phyloP scores from a whole-genome alignment of 2,888 invertebrate species.

The Drosophila eohydei region DNA sequence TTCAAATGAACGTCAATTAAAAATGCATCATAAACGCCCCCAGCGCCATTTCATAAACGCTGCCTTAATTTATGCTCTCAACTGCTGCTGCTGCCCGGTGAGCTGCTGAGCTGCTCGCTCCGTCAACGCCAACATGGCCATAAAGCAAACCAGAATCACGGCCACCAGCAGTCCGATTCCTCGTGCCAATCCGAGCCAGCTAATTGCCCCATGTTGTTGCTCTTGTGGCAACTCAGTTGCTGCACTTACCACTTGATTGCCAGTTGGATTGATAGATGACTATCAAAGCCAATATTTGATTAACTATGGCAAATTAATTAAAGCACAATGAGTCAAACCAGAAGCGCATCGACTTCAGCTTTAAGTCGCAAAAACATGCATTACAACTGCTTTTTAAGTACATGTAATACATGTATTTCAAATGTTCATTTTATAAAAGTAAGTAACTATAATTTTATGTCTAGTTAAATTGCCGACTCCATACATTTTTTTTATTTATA shows the following conservation, averaged over 20 bases:
- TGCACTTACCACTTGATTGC: conserved; percentile 48
- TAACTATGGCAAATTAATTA: conserved; percentile 35
- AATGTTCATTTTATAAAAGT: too few species aligned
- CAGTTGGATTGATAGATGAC: conserved; percentile 52
- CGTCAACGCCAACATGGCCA: conserved; percentile 55
- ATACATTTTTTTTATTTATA: too few species aligned
- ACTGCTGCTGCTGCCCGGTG: conserved; percentile 24
- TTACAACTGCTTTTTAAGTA: too few species aligned
- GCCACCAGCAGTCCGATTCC: conserved; percentile 14
- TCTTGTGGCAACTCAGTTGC: conserved; percentile 43
- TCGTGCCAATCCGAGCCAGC: conserved; percentile 31
- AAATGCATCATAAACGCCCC: conserved; percentile 79
- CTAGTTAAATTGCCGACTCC: too few species aligned
- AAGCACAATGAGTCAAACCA: conserved; percentile 4
- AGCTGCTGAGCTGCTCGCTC: conserved; percentile 17
- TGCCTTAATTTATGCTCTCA: conserved; percentile 69
- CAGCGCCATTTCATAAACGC: conserved; percentile 78
- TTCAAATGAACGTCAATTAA: conserved; percentile 80
- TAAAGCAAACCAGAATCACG: conserved; percentile 70
- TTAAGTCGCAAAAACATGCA: neutral
- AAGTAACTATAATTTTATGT: too few species aligned
- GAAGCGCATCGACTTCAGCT: neutral
- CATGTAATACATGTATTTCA: too few species aligned
- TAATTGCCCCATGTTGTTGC: conserved; percentile 41
- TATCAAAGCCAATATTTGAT: conserved; percentile 22